Conservation (phyloP, 2,797 vertebrate genomes). For the Hippoglossus hippoglossus region DNA sequence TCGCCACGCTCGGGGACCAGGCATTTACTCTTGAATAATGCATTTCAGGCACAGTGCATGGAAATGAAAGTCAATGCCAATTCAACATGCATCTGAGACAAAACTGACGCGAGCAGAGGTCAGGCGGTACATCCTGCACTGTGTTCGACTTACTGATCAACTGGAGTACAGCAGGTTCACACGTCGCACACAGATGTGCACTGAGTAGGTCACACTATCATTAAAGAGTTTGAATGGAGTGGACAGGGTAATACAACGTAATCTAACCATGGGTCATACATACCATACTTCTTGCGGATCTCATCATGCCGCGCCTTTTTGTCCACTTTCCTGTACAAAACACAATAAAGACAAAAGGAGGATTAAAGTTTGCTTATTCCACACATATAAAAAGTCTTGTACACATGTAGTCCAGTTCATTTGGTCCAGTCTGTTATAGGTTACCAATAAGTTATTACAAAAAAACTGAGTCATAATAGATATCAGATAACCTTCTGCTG, state of each 20-base stretch:
- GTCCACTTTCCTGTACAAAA: slow-evolving; percentile 83
- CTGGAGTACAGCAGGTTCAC: neutral
- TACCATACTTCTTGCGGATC: slow-evolving; percentile 93
- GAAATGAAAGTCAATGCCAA: slow-evolving; percentile 42
- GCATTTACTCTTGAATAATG: slow-evolving; percentile 58
- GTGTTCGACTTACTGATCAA: slow-evolving; percentile 1
- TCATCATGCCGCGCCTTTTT: slow-evolving; percentile 87
- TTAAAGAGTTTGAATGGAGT: neutral
- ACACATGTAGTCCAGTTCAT: neutral
- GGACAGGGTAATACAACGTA: neutral
- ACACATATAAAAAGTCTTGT: neutral
- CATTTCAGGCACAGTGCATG: slow-evolving; percentile 39
- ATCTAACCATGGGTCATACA: slow-evolving; percentile 53
- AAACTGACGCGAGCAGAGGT: slow-evolving; percentile 20
- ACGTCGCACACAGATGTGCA: neutral
- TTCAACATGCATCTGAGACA: slow-evolving; percentile 23
- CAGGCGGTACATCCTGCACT: neutral
- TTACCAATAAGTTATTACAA: neutral
- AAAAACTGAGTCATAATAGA: too few relatives aligned
- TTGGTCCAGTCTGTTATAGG: neutral
- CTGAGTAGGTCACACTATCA: neutral
- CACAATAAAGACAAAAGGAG: slow-evolving; percentile 2
- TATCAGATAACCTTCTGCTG: too few relatives aligned
- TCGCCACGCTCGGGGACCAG: slow-evolving; percentile 6
- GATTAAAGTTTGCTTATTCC: neutral